Base-by-base conservation (phyloP, 2,888 invertebrate species). In the Trilocha varians region DNA sequence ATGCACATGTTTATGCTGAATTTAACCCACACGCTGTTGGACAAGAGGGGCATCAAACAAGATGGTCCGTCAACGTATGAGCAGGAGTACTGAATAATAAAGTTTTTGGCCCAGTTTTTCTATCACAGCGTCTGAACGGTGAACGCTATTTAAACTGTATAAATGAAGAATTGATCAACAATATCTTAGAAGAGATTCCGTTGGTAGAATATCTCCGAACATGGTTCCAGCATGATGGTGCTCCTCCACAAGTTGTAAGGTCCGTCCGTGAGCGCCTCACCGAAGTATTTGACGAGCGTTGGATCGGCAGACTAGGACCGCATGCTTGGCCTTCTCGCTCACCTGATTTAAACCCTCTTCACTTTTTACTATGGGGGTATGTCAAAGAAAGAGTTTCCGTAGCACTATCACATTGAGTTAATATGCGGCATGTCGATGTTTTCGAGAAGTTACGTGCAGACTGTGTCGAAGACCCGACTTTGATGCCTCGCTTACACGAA, bases 281-380 rank as follows among this genome's bases (percentile, higher is more conserved):
- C 18, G 18, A 18, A 8, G 5, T 18, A 8, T 18, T 36, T 36
- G 16, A 13, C n/a, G 14, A 13, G 11, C 15, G 14, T 5, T 15
- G 35, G 35, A 36, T 36, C 16, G 35, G 34, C 13, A 34, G 5
- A 8, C 3, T 8, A 13, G 34, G 34, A 34, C 34, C 34, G 14
- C 34, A 34, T 35, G 34, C 41, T 14, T 52, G 52, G 47, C 50
- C 52, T 38, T 43, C 49, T 17, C 41, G 49, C 16, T 46, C 50
- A n/a, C 52, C 49, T 13, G 50, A 53, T 13, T 34, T 53, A 14
- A 47, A 44, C 32, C 50, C 46, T 9, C 13, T 45, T 25, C 44
- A 47, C 17, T 49, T 48, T 46, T 50, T 43, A 41, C 14, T 44
- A 36, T 48, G 48, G 42, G 49, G 45, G 13, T 40, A 42, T 14